phyloP scores from a whole-genome alignment of 2,888 invertebrate species.

The Clunio marinus region DNA sequence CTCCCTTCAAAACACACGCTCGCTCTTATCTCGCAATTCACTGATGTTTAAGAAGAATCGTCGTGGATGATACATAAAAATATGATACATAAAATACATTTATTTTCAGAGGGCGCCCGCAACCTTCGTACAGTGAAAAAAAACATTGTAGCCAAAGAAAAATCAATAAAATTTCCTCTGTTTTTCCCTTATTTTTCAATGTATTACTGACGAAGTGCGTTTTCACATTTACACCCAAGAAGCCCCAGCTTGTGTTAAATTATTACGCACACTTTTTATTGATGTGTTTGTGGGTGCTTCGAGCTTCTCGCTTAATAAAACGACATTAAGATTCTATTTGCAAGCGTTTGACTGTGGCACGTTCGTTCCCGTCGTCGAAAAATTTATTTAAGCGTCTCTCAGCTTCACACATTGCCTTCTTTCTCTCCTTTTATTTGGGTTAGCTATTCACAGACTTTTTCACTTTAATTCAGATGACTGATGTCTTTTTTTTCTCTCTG shows the following conservation, averaged over 20 bases:
- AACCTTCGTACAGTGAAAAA: not conserved
- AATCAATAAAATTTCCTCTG: constrained; percentile 12
- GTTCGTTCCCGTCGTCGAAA: not conserved
- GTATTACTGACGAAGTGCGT: no score
- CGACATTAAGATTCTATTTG: constrained; percentile 8
- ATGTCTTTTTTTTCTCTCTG: not conserved
- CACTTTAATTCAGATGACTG: constrained; percentile 15
- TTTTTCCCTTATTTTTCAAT: not conserved
- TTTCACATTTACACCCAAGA: constrained; percentile 29
- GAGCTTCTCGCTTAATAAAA: constrained; percentile 19
- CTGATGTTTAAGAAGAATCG: not conserved
- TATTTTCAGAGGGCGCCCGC: not conserved
- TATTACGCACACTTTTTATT: constrained; percentile 12
- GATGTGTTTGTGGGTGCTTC: constrained; percentile 9
- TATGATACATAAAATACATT: constrained; percentile 29
- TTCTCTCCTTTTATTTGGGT: no score
- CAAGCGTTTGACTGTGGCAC: not conserved
- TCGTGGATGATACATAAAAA: constrained; percentile 20
- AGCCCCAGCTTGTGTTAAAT: not conserved
- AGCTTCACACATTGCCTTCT: no score
- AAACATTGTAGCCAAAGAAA: constrained; percentile 8
- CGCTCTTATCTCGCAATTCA: not conserved
- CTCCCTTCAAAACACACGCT: not conserved
- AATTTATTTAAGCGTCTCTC: no score
- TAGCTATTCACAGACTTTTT: not conserved